Base-by-base conservation (phyloP, 2,113 vertebrate species). In the Gymnorhina tibicen region DNA sequence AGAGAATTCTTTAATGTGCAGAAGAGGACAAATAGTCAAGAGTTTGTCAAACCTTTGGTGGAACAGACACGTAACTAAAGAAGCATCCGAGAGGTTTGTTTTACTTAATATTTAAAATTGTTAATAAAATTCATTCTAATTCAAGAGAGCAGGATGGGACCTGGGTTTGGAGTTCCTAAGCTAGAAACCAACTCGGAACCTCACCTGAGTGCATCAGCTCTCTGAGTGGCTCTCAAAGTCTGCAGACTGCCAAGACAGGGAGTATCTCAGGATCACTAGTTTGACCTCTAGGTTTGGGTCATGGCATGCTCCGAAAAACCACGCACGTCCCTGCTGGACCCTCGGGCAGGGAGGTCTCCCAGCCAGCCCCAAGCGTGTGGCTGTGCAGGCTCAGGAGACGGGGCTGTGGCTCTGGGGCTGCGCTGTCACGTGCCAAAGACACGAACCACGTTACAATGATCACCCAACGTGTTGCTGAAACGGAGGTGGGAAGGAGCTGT, bases 301-400 rank as follows among this genome's bases (percentile, higher is more conserved):
- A 12, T 2, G 67, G 39, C 3, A 4, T 1, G 32, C n/a, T 28
- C 8, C 11, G 20, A 73, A 39, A 28, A 55, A 7, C 4, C 44
- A 3, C 16, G 2, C 20, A 1, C 0, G 16, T 42, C 41, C 58
- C 4, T 18, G 76, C 66, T 7, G 56, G 58, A n/a, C 23, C 56
- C 56, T 27, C 0, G 16, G 70, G 41, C 37, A 70, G 76, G n/a
- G 37, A 1, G 3, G 41, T 22, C 16, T 27, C 35, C 21, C 64
- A 16, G 16, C 4, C 0, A 37, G 75, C 55, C 75, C 60, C 0
- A 1, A 0, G 26, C 0, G 1, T 1, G 13, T 0, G 73, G n/a
- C 87, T 16, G 18, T 1, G 30, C 56, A 11, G 63, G 7, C 21
- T 12, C 73, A 22, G 53, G 55, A 28, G 44, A 23, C 15, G 33